These are phyloP conservation scores for Chelonus formosanus DNA, from an alignment of 2,888 invertebrate genomes.

Conservation along the genomic window DNA sequence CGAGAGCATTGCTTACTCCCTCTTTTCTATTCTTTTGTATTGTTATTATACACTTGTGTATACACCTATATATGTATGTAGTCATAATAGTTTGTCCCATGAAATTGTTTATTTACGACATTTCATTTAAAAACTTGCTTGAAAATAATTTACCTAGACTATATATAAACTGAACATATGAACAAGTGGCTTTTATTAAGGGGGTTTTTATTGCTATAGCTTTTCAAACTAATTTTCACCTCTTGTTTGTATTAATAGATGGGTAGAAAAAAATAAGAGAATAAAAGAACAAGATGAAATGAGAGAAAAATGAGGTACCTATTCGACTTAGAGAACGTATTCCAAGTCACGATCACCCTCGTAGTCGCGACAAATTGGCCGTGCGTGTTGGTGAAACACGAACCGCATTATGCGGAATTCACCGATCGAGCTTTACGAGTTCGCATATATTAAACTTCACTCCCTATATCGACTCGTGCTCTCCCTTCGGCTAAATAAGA, in stretches of 20 bases:
- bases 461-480: constrained; percentile 14
- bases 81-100: constrained; percentile 10
- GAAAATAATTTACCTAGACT: constrained; percentile 28
- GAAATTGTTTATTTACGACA: constrained; percentile 38
- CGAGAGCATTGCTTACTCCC: constrained; percentile 36
- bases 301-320: constrained; percentile 29
- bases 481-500: constrained; percentile 18
- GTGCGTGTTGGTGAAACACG: constrained; percentile 55
- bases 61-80: neutral
- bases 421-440: constrained; percentile 49
- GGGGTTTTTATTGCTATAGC: neutral
- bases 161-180: constrained; percentile 4
- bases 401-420: constrained; percentile 53
- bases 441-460: constrained; percentile 44
- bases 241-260: neutral
- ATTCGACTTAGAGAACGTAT: constrained; percentile 30
- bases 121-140: constrained; percentile 37
- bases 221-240: constrained; percentile 3
- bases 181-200: constrained; percentile 3
- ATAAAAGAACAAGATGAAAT: constrained; percentile 11
- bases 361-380: constrained; percentile 53
- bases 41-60: constrained; percentile 14
- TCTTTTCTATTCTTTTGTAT: constrained; percentile 19
- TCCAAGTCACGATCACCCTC: constrained; percentile 47
- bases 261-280: constrained; percentile 31